Evolutionary conservation across 2,888 invertebrate species (phyloP).

Genomic region (Tineola bisselliella): DNA sequence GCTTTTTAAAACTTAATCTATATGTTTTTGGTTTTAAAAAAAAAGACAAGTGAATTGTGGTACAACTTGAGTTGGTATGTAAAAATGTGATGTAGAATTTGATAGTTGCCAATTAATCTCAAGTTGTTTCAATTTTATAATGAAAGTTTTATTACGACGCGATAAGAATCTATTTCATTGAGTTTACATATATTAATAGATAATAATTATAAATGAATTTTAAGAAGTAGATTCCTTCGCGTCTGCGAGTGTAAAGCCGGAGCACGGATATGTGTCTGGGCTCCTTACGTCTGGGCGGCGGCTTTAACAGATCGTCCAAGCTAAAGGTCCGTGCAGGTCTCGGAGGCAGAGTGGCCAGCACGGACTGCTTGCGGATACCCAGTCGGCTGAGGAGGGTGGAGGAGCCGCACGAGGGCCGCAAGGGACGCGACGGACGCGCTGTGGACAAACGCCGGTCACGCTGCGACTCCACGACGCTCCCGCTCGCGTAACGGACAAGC

Average conservation of each 20-base stretch:
- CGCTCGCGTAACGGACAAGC: conserved; percentile 16
- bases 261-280: conserved; percentile 26
- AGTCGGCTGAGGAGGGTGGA: conserved; percentile 82
- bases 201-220: too few species aligned
- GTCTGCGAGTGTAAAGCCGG: conserved; percentile 68
- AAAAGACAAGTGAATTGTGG: too few species aligned
- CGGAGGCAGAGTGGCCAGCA: conserved; percentile 78
- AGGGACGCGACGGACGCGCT: conserved; percentile 31
- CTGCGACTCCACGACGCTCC: conserved; percentile 22
- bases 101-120: too few species aligned
- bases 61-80: too few species aligned
- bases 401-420: conserved; percentile 64
- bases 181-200: too few species aligned
- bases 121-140: too few species aligned
- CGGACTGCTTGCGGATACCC: conserved; percentile 89
- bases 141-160: too few species aligned
- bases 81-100: too few species aligned
- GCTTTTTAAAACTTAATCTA: too few species aligned
- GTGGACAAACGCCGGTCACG: conserved; percentile 18
- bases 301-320: conserved; percentile 88
- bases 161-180: too few species aligned
- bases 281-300: conserved; percentile 81
- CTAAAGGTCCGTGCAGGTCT: conserved; percentile 71
- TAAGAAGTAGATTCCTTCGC: conserved; percentile 49
- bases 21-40: too few species aligned